Evolutionary conservation across 2,797 vertebrate genomes (phyloP), one percentile per base, ranked within the genome.

Genomic region (Sebastes paucispinis): DNA sequence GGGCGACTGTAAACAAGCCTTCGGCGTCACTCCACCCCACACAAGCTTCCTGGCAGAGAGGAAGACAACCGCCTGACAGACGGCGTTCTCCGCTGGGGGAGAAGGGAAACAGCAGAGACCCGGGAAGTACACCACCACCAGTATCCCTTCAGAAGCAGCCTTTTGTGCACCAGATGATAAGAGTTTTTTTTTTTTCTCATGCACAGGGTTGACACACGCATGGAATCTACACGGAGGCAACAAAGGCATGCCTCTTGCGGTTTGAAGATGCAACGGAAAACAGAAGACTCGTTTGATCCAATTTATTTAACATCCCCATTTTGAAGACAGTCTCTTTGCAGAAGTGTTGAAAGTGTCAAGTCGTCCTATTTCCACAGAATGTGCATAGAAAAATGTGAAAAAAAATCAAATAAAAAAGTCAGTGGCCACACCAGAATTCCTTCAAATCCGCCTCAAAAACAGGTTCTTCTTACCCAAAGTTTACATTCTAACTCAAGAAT

Each of bases 1-100:
- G 79, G 85, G 67, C 5, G 12, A 77, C 73, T 82, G 88, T 88
- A 94, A 92, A 91, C 90, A 92, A 85, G 87, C 88, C 85, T 78
- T 69, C 52, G 70, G 90, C 81, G 32, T 82, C 81, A 77, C 75
- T 78, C 74, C 81, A 82, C 74, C 69, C 73, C 22, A 84, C 68
- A 62, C 16, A 3, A 24, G 70, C 77, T 81, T 75, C 69, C 69
- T 69, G 73, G 85, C 74, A 80, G 80, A 84, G 69, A 86, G 22
- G 67, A 60, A 85, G 82, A 76, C 80, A 89, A 73, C 16, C 58
- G 27, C 27, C 25, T 80, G 80, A 89, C 81, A 89, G 82, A 76
- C 54, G 25, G 31, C 14, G 12, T 67, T 66, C 77, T 88, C 73
- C 65, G 3, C 81, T 58, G 68, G 75, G 81, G 73, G 54, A 39